Conservation (phyloP, 1,140 invertebrate species). For the Metaphire vulgaris region DNA sequence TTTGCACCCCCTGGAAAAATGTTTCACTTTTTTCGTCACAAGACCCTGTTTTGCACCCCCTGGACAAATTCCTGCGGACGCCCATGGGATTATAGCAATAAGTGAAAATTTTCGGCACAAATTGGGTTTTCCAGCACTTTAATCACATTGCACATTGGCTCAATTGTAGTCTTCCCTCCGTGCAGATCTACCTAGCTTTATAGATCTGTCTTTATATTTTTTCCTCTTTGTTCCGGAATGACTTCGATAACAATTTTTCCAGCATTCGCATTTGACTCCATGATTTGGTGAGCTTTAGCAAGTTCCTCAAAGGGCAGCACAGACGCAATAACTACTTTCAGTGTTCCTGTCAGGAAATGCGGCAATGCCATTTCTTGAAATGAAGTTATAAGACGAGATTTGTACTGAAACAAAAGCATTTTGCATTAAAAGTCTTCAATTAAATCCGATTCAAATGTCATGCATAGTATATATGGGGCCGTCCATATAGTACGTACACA, state of each 20-base stretch:
- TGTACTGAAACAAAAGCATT: slow-evolving; percentile 43
- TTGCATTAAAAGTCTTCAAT: not conserved
- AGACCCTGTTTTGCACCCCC: no score
- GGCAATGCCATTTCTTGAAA: slow-evolving; percentile 36
- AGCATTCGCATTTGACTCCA: slow-evolving; percentile 45
- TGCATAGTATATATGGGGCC: no score
- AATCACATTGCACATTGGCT: no score
- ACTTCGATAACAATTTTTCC: slow-evolving; percentile 46
- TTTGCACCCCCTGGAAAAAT: no score
- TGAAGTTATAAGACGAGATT: slow-evolving; percentile 36
- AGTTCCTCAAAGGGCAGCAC: slow-evolving; percentile 41
- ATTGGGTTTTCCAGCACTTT: no score
- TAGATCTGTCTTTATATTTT: not conserved
- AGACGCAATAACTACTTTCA: slow-evolving; percentile 42
- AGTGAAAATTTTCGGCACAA: no score
- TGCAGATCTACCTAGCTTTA: no score
- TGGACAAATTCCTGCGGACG: no score
- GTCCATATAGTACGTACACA: no score
- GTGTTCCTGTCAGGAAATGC: slow-evolving; percentile 36
- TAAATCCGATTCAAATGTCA: not conserved
- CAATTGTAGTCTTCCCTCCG: no score
- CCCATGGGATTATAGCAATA: no score
- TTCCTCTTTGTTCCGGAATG: not conserved
- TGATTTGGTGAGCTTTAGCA: slow-evolving; percentile 40
- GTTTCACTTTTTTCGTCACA: no score